A percentile compares a stretch with the other conserved stretches of the same genome.
Evolutionary conservation across 2,113 vertebrate species (phyloP).

Genomic region (Aspidoscelis tigris): DNA sequence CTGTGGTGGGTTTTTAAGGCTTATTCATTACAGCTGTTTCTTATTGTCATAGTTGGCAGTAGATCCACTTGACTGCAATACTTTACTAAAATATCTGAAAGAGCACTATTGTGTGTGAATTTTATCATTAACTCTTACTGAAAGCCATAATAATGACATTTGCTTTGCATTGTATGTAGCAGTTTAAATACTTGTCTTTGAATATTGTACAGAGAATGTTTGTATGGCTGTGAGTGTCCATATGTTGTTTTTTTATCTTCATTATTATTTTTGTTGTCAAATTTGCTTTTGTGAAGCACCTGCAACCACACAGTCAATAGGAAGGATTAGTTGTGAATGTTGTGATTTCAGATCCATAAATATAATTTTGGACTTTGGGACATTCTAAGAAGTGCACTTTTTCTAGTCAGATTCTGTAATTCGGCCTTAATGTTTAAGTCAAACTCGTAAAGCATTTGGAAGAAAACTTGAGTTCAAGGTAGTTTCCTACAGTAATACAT

Average conservation of each 20-base stretch:
- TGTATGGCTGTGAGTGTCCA: not conserved
- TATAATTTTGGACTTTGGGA: not conserved
- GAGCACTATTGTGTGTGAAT: not conserved
- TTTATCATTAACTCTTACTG: not conserved
- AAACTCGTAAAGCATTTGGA: not conserved
- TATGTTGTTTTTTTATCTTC: not conserved
- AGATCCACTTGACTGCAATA: not conserved
- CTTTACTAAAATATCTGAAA: not conserved
- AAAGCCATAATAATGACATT: not conserved
- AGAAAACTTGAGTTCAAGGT: slow-evolving; percentile 2
- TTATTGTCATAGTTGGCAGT: not conserved
- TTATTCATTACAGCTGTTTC: not conserved
- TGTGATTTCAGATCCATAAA: not conserved
- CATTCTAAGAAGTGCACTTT: not conserved
- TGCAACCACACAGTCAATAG: not conserved
- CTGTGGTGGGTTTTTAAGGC: no score
- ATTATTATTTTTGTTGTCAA: not conserved
- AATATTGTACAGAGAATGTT: not conserved
- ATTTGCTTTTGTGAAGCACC: no score
- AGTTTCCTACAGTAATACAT: not conserved
- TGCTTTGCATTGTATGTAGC: not conserved
- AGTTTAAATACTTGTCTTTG: not conserved
- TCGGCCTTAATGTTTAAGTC: not conserved
- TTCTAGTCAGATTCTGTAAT: not conserved
- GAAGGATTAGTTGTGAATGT: not conserved